A percentile compares a stretch with the other conserved stretches of the same genome.
These are phyloP conservation scores for Eremobia ochroleuca DNA, from an alignment of 2,888 invertebrate species.

Conservation along the genomic window DNA sequence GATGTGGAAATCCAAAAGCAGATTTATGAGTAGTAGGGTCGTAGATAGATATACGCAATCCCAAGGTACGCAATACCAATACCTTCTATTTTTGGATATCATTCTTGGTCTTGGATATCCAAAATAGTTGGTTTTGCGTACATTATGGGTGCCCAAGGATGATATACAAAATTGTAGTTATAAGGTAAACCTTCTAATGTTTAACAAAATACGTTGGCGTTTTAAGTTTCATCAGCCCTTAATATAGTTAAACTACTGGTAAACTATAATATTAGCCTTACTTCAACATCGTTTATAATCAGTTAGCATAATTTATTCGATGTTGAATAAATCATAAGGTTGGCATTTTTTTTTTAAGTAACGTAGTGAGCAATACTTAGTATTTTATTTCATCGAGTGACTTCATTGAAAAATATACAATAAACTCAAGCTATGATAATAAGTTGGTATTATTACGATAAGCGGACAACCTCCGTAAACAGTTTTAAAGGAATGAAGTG, in stretches of 20 bases:
- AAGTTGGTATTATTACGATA: slow-evolving; percentile 6
- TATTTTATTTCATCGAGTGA: not conserved
- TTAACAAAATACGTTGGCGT: no score
- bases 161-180: not conserved
- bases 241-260: not conserved
- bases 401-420: slow-evolving; percentile 4
- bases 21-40: not conserved
- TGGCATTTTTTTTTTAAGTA: not conserved
- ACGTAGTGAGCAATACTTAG: not conserved
- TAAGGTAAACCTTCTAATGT: not conserved
- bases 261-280: not conserved
- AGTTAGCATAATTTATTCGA: not conserved
- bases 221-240: not conserved
- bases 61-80: not conserved
- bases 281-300: not conserved
- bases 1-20: slow-evolving; percentile 11
- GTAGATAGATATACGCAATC: slow-evolving; percentile 4
- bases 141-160: slow-evolving; percentile 9
- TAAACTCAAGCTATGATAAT: slow-evolving; percentile 15
- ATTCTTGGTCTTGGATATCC: slow-evolving; percentile 20
- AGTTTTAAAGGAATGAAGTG: slow-evolving; percentile 1
- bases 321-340: not conserved
- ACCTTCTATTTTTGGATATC: slow-evolving; percentile 7
- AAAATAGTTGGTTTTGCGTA: not conserved
- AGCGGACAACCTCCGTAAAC: slow-evolving; percentile 21